phyloP scores from a whole-genome alignment of 2,113 vertebrate species.

The Daboia siamensis region DNA sequence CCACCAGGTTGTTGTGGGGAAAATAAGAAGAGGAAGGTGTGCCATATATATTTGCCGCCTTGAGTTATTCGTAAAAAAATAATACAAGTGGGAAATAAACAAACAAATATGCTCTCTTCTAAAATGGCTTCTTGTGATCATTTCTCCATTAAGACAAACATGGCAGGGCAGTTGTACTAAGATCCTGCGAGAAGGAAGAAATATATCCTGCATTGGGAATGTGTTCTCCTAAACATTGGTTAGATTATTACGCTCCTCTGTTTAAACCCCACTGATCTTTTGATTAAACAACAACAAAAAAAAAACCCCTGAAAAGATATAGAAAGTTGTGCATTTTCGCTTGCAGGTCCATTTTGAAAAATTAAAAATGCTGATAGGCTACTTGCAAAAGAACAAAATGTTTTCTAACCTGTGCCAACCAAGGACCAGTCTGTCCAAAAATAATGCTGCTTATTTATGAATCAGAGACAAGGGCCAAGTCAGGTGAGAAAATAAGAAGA shows the following conservation, averaged over 20 bases:
- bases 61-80: too few species aligned
- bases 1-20: too few species aligned
- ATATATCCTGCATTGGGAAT: not conserved
- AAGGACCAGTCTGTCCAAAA: conserved; percentile 4
- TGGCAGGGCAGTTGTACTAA: not conserved
- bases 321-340: not conserved
- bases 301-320: conserved; percentile 25
- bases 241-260: not conserved
- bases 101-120: not conserved
- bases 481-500: conserved; percentile 58
- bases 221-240: conserved; percentile 2
- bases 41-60: too few species aligned
- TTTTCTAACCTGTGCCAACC: conserved; percentile 53
- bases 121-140: not conserved
- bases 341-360: conserved; percentile 23
- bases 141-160: not conserved
- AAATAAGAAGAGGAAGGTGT: too few species aligned
- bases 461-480: conserved; percentile 51
- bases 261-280: conserved; percentile 12
- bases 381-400: conserved; percentile 40
- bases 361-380: conserved; percentile 28
- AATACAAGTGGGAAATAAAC: too few species aligned
- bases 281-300: conserved; percentile 18
- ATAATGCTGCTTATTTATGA: conserved; percentile 39
- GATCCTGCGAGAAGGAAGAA: not conserved